Evolutionary conservation across 2,113 vertebrate genomes (phyloP).

Genomic region (Rafetus swinhoei): DNA sequence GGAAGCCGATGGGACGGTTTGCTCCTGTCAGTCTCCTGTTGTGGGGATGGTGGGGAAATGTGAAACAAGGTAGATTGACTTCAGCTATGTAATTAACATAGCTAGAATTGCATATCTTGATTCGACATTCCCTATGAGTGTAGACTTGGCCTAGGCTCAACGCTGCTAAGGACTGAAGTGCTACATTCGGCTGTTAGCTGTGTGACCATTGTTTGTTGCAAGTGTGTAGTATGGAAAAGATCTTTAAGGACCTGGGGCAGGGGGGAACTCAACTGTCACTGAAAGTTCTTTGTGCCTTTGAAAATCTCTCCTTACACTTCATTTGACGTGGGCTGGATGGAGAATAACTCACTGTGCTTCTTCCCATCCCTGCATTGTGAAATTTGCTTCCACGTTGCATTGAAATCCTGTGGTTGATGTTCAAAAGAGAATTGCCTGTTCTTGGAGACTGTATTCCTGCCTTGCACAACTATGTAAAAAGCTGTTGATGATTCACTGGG

Average conservation of each 20-base stretch:
- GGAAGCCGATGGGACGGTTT: too few species aligned
- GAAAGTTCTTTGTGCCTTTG: background rate
- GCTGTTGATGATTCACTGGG: background rate
- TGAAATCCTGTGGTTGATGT: slow-evolving; percentile 31
- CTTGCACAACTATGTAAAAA: slow-evolving; percentile 17
- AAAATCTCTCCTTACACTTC: background rate
- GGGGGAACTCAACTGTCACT: rapidly evolving
- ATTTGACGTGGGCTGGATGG: background rate
- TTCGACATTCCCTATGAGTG: too few species aligned
- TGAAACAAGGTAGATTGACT: too few species aligned
- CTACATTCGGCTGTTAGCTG: background rate
- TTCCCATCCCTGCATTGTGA: background rate
- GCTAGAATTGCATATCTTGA: too few species aligned
- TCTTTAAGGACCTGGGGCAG: background rate
- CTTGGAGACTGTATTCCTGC: slow-evolving; percentile 46
- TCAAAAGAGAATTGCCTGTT: slow-evolving; percentile 57
- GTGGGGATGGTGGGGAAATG: too few species aligned
- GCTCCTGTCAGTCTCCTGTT: too few species aligned
- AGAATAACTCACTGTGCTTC: background rate
- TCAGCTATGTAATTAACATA: too few species aligned
- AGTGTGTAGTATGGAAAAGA: background rate
- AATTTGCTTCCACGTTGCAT: background rate
- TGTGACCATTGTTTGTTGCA: rapidly evolving
- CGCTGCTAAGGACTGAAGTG: rapidly evolving
- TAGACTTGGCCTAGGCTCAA: background rate